A percentile compares a stretch with the other conserved stretches of the same genome.
Evolutionary conservation across 1,140 invertebrate species (phyloP).

Genomic region (Drosophila triauraria): DNA sequence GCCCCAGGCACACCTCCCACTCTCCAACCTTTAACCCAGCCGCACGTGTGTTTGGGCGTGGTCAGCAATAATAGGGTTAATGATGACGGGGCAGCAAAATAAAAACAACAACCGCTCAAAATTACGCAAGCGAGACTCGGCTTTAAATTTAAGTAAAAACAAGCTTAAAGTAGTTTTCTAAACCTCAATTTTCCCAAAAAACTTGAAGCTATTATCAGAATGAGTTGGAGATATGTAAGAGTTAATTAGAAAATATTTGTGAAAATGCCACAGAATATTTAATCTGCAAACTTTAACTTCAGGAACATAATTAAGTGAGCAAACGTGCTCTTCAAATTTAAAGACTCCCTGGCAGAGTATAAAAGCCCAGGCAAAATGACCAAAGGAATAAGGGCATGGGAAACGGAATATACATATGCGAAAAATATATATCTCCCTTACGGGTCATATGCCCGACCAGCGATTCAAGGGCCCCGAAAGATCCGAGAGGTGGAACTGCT

Average conservation of each 20-base stretch:
- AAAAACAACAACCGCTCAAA: not conserved
- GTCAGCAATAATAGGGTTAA: constrained; percentile 37
- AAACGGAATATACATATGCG: constrained; percentile 17
- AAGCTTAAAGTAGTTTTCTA: not conserved
- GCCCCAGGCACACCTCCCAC: constrained; percentile 4
- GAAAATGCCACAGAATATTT: not conserved
- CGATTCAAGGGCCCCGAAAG: constrained; percentile 25
- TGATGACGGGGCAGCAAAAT: constrained; percentile 3
- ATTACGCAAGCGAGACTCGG: too few species aligned
- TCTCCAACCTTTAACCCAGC: not conserved
- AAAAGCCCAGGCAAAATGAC: not conserved
- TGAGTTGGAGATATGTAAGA: too few species aligned
- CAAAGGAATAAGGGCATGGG: constrained; percentile 3
- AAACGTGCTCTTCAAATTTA: not conserved
- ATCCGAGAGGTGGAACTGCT: constrained; percentile 8
- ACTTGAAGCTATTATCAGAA: too few species aligned
- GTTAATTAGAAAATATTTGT: not conserved
- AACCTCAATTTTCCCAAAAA: not conserved
- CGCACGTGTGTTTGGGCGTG: constrained; percentile 24
- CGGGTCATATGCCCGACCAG: constrained; percentile 9
- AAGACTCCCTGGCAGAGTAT: not conserved
- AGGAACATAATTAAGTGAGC: not conserved
- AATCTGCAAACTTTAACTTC: not conserved
- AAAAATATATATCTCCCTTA: constrained; percentile 25
- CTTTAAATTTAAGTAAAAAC: not conserved